phyloP scores from a whole-genome alignment of 2,797 vertebrate species.

The Girardinus metallicus region DNA sequence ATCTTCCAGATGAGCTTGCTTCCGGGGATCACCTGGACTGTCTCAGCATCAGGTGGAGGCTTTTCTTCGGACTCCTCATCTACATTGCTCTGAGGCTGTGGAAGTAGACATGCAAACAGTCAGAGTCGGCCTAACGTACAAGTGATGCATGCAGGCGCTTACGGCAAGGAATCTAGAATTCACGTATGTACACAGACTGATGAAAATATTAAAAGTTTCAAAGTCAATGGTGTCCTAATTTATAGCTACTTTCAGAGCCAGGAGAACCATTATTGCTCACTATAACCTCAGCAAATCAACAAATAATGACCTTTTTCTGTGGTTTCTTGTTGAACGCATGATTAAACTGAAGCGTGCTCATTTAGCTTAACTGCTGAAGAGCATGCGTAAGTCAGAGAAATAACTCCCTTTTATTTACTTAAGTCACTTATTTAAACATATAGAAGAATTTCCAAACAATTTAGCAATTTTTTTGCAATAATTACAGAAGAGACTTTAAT shows the following conservation, averaged over 20 bases:
- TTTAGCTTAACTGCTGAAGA: not conserved
- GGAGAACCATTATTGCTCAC: not conserved
- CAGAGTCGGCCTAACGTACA: not conserved
- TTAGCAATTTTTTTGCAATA: not conserved
- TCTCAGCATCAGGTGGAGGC: slow-evolving; percentile 90
- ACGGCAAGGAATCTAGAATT: not conserved
- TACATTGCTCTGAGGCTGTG: slow-evolving; percentile 66
- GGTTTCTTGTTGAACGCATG: not conserved
- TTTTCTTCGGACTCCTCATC: slow-evolving; percentile 93
- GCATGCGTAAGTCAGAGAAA: not conserved
- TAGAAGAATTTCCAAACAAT: not conserved
- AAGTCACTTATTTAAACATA: not conserved
- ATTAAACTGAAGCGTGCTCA: not conserved
- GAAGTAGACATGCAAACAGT: not conserved
- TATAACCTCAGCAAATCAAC: not conserved
- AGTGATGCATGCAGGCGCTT: no score
- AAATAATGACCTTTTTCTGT: not conserved
- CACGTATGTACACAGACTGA: not conserved
- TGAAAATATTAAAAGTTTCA: not conserved
- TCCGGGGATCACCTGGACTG: slow-evolving; percentile 91
- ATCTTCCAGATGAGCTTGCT: slow-evolving; percentile 95
- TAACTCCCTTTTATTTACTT: not conserved
- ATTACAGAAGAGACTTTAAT: no score
- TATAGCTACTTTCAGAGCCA: not conserved
- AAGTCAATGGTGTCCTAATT: not conserved